Evolutionary conservation across 2,797 vertebrate species (phyloP).

Genomic region (Sebastes diaconus): DNA sequence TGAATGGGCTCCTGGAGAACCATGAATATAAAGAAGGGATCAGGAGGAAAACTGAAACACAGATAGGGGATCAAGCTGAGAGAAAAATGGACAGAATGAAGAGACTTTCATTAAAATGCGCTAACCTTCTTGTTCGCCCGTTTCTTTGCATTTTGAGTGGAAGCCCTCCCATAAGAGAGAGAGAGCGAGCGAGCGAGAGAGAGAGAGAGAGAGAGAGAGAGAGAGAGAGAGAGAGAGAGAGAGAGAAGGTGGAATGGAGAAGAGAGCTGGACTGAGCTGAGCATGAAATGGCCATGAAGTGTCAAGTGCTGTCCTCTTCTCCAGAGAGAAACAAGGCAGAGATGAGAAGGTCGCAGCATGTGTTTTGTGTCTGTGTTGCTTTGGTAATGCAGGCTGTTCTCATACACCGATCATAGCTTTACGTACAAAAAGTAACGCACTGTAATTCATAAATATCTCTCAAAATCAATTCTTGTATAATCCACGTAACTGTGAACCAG

Average conservation of each 20-base stretch:
- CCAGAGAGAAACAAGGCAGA: slow-evolving; percentile 13
- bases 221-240: neutral
- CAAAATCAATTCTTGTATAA: no score
- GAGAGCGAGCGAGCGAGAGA: slow-evolving; percentile 3
- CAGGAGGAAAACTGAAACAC: slow-evolving; percentile 43
- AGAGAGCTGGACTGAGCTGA: slow-evolving; percentile 11
- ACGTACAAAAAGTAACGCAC: no score
- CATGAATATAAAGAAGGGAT: slow-evolving; percentile 47
- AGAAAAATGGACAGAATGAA: slow-evolving; percentile 18
- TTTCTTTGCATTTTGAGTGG: slow-evolving; percentile 52
- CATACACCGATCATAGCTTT: no score
- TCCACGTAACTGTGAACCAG: no score
- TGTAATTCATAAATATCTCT: no score
- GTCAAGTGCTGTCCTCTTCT: slow-evolving; percentile 44
- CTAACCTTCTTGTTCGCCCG: slow-evolving; percentile 23
- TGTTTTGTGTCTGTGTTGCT: neutral
- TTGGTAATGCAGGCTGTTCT: neutral
- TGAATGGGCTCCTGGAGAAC: slow-evolving; percentile 2
- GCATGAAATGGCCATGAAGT: slow-evolving; percentile 50
- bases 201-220: neutral
- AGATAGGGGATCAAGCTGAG: slow-evolving; percentile 30
- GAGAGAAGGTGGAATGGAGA: neutral
- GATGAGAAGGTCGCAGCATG: slow-evolving; percentile 21
- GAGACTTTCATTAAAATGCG: slow-evolving; percentile 42
- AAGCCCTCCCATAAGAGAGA: neutral